Evolutionary conservation across 2,888 invertebrate species (phyloP), one percentile per base, ranked within the genome.

Genomic region (Netelia virgata): DNA sequence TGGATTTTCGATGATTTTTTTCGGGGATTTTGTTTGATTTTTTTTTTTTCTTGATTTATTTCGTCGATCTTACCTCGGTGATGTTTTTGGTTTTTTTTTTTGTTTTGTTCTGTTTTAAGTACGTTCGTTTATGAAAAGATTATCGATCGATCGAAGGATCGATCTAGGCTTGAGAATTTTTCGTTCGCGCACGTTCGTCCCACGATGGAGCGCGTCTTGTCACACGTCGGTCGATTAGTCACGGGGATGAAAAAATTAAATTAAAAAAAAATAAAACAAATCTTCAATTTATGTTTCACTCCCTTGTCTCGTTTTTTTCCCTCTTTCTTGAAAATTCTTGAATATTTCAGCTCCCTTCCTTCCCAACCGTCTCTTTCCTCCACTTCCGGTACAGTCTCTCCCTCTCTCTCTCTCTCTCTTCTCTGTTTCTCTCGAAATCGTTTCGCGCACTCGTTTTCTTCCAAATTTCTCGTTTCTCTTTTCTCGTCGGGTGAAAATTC

Each of bases 31-130:
- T 55, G n/a, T 55, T 55, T 55, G 3, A 16, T 57, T 57, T 14
- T 14, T 43, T 43, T 43, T 43, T 43, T 3, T 16, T 57, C 1
- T 18, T 18, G 57, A 57, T 47, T 47, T 23, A 11, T 36, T 63
- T 63, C 28, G 23, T 74, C 74, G 16, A n/a, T 70, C 78, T 78
- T 78, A 78, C 78, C 78, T 78, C 70, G 59, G 55, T 78, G 6
- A 18, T 18, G 61, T 63, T 63, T 47, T 70, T 63, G 10, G 28
- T 68, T 68, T 50, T 53, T 47, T 64, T 18, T 50, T 18, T n/a
- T n/a, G n/a, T n/a, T n/a, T n/a, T n/a, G n/a, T n/a, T n/a, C n/a
- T n/a, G n/a, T n/a, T n/a, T n/a, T 16, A 23, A 23, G 23, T 23
- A 23, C 23, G 16, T n/a, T 66, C 55, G 23, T 41, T 20, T 28